Evolutionary conservation across 2,888 invertebrate genomes (phyloP).

Genomic region (Griposia aprilina): DNA sequence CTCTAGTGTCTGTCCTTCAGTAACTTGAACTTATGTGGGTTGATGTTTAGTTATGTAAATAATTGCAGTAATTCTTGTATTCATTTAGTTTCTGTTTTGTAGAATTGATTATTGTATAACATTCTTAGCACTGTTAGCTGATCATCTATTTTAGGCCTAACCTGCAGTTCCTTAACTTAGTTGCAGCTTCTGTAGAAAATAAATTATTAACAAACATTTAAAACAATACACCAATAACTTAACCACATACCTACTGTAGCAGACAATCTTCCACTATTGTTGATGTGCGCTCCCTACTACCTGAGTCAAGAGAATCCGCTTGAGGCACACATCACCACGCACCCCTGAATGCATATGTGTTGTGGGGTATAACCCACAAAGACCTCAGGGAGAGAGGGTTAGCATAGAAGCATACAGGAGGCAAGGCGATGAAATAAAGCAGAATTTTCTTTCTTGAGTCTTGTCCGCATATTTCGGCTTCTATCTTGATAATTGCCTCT

Average conservation of each 20-base stretch:
- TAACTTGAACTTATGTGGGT: slow-evolving; percentile 10
- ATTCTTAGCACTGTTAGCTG: background rate
- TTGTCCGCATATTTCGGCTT: too few relatives aligned
- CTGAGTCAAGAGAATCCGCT: too few relatives aligned
- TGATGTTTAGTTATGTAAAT: slow-evolving; percentile 14
- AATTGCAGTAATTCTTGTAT: background rate
- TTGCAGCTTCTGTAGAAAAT: slow-evolving; percentile 11
- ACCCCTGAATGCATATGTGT: too few relatives aligned
- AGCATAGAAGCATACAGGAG: too few relatives aligned
- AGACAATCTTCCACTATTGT: too few relatives aligned
- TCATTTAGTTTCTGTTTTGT: background rate
- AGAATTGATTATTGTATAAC: background rate
- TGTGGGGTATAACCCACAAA: too few relatives aligned
- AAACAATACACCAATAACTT: background rate
- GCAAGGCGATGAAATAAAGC: too few relatives aligned
- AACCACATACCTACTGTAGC: background rate
- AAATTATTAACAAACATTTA: background rate
- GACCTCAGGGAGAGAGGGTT: too few relatives aligned
- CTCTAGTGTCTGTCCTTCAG: background rate
- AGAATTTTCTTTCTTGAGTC: too few relatives aligned
- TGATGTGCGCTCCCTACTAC: too few relatives aligned
- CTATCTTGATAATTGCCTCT: too few relatives aligned
- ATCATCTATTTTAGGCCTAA: background rate
- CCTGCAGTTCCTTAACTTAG: background rate
- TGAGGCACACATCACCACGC: too few relatives aligned